Percentiles rank a stretch among this genome's conserved stretches.
Evolutionary conservation across 1,140 invertebrate species (phyloP).

Genomic region (Oscheius sp.): DNA sequence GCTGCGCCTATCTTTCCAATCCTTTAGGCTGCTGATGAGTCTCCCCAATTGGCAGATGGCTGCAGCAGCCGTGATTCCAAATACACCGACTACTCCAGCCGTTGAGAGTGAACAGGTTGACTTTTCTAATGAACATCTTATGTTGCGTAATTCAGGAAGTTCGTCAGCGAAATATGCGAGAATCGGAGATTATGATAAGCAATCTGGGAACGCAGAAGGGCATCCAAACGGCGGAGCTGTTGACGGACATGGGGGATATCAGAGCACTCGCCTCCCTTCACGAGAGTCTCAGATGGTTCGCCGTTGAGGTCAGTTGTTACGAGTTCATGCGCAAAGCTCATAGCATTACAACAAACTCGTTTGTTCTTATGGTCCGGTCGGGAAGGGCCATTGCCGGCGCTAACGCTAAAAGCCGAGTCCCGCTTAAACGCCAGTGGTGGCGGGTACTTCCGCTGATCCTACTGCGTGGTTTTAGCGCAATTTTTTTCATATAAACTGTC

Average conservation of each 20-base stretch:
- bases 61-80: neutral
- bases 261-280: constrained; percentile 77
- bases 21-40: constrained; percentile 26
- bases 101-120: constrained; percentile 68
- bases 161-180: constrained; percentile 76
- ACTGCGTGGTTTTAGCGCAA: too few relatives aligned
- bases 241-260: constrained; percentile 55
- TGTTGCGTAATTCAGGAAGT: too few relatives aligned
- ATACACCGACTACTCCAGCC: constrained; percentile 19
- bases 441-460: too few relatives aligned
- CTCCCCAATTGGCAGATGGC: constrained; percentile 35
- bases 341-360: too few relatives aligned
- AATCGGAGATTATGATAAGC: constrained; percentile 81
- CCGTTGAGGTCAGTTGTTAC: neutral
- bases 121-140: too few relatives aligned
- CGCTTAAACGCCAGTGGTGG: too few relatives aligned
- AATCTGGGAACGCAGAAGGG: constrained; percentile 53
- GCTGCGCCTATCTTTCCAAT: neutral
- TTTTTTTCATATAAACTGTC: neutral
- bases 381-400: too few relatives aligned
- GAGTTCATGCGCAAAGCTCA: neutral
- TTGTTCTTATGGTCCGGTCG: too few relatives aligned
- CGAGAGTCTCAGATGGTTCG: constrained; percentile 77
- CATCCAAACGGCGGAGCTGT: constrained; percentile 50
- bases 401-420: too few relatives aligned